Base-by-base conservation (phyloP, 2,797 vertebrate species). In the Peromyscus eremicus region DNA sequence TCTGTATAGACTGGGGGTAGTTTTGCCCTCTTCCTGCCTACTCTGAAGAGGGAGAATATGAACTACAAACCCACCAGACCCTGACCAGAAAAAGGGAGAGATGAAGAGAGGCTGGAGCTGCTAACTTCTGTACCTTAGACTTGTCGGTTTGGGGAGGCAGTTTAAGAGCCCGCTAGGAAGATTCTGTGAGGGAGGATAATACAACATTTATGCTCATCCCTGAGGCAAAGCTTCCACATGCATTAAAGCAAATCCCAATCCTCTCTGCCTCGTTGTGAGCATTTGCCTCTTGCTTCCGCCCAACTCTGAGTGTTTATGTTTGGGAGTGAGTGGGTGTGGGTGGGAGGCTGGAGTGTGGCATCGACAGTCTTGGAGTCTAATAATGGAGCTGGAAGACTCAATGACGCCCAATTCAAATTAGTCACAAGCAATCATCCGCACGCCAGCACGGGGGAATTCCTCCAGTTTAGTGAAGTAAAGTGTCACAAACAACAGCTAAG, bases 401-500 rank as follows among this genome's bases (percentile, higher is more conserved):
- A 2, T 43, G 92, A 97, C 1, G 4, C 82, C 94, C 92, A 75
- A 40, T 92, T 94, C 87, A 96, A 94, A 96, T 97, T 91, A 97
- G 96, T 97, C 94, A 97, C 2, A 1, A 84, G 91, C n/a, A 92
- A 92, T 91, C 92, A 21, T 68, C 23, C 11, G 76, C 23, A 0
- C 62, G 66, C 77, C 68, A 92, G 46, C 89, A 6, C 93, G 21
- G 60, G 96, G 97, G 94, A 96, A 96, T 97, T 93, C 95, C 96
- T 95, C 73, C 71, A 17, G n/a, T 93, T 93, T 52, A 83, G 93
- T 0, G 3, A 92, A 96, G 77, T 40, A 64, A 97, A 93, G 87
- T 95, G 91, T 98, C 98, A 91, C 96, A 98, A 98, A 98, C 91
- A 98, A 97, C 95, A 66, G 75, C 96, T 97, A 96, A 95, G 89